A percentile compares a stretch with the other conserved stretches of the same genome.
phyloP scores from a whole-genome alignment of 2,113 vertebrate genomes.

The Hucho hucho region DNA sequence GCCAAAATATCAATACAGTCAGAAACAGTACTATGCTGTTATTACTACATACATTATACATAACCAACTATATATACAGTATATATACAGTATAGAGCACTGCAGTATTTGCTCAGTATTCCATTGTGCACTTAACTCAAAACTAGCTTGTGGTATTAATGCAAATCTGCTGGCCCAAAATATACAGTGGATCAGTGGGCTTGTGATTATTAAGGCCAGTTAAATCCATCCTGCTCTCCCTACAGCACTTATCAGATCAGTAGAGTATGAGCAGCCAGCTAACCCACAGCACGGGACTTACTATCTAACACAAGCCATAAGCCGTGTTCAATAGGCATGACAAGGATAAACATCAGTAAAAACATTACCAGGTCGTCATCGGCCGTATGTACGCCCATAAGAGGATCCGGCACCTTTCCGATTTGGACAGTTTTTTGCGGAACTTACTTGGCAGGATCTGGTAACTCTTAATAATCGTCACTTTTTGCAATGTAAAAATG shows the following conservation, averaged over 20 bases:
- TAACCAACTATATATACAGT: background rate
- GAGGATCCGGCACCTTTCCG: too few relatives aligned
- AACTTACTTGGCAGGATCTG: too few relatives aligned
- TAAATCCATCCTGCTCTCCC: conserved; percentile 55
- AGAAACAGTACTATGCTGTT: conserved; percentile 57
- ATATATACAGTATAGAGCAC: background rate
- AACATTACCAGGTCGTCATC: conserved; percentile 21
- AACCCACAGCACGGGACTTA: conserved; percentile 53
- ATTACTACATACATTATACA: background rate
- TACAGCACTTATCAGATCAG: conserved; percentile 64
- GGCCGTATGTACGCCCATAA: conserved; percentile 7
- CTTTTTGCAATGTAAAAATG: too few relatives aligned
- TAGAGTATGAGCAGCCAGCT: conserved; percentile 33
- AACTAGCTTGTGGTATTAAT: conserved; percentile 21
- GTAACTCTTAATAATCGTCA: too few relatives aligned
- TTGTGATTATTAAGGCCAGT: conserved; percentile 65
- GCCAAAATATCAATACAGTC: background rate
- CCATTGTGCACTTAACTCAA: background rate
- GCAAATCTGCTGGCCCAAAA: conserved; percentile 23
- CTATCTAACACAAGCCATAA: conserved; percentile 58
- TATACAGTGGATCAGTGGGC: conserved; percentile 25
- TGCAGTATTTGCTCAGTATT: background rate
- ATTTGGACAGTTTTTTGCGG: too few relatives aligned
- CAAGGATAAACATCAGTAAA: conserved; percentile 55
- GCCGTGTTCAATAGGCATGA: conserved; percentile 54